These are phyloP conservation scores for Emys orbicularis DNA, from an alignment of 2,797 vertebrate species.

Conservation along the genomic window DNA sequence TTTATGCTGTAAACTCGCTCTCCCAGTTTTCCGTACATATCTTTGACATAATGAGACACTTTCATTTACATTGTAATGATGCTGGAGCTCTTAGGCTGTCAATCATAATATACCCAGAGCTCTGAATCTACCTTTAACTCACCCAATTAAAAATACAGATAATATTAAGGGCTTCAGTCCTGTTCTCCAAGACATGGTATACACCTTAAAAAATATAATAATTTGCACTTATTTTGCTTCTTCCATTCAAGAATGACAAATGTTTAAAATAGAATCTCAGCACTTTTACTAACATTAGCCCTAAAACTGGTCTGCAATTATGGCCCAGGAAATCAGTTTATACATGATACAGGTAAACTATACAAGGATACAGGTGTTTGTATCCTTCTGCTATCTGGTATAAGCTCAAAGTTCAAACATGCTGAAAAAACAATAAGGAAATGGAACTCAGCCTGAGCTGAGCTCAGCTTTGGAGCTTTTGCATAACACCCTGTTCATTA, in stretches of 20 bases:
- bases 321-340: not conserved
- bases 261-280: not conserved
- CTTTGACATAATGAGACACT: slow-evolving; percentile 6
- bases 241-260: not conserved
- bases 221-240: not conserved
- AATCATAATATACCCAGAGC: not conserved
- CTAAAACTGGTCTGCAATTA: accelerated
- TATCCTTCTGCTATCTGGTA: not conserved
- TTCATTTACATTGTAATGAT: not conserved
- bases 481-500: not conserved
- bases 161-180: not conserved
- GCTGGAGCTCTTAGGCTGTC: not conserved
- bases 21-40: not conserved
- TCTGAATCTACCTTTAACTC: not conserved
- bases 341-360: accelerated
- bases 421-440: not conserved
- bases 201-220: not conserved
- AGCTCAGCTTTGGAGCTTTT: too few relatives aligned
- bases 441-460: not conserved
- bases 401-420: accelerated
- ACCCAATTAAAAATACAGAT: not conserved
- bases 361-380: not conserved
- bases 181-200: not conserved
- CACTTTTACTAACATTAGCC: not conserved
- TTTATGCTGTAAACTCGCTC: not conserved